Evolutionary conservation across 2,888 invertebrate genomes (phyloP).

Genomic region (Yponomeuta evonymella): DNA sequence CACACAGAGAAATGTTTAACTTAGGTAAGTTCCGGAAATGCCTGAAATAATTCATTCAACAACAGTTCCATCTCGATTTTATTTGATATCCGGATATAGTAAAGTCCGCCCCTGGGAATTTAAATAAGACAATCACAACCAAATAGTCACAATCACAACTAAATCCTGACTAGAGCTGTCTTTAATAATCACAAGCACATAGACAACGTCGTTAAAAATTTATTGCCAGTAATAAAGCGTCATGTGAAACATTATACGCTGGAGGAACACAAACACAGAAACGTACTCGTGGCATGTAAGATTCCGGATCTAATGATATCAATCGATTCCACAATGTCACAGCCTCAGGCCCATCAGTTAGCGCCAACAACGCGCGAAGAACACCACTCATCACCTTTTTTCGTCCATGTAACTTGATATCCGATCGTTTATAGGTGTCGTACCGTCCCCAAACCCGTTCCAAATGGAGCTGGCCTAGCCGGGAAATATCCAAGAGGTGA

Average conservation of each 20-base stretch:
- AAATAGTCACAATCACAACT: neutral
- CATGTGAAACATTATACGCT: conserved; percentile 14
- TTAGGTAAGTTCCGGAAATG: too few relatives aligned
- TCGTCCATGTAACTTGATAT: conserved; percentile 64
- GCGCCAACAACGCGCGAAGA: conserved; percentile 52
- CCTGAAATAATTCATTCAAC: too few relatives aligned
- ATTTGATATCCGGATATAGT: too few relatives aligned
- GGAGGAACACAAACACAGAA: conserved; percentile 12
- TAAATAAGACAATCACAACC: neutral
- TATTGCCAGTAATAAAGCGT: conserved; percentile 6
- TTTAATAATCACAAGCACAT: conserved; percentile 18
- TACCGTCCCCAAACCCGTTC: conserved; percentile 62
- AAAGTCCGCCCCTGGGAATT: neutral
- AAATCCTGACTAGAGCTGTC: conserved; percentile 1
- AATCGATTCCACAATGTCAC: conserved; percentile 39
- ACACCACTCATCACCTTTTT: conserved; percentile 70
- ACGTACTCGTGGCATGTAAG: conserved; percentile 7
- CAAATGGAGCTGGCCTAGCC: conserved; percentile 58
- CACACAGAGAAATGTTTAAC: too few relatives aligned
- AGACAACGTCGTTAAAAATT: conserved; percentile 20
- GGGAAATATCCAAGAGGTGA: conserved; percentile 67
- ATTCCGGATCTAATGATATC: conserved; percentile 19
- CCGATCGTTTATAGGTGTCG: conserved; percentile 62
- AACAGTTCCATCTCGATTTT: too few relatives aligned
- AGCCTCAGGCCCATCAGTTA: conserved; percentile 50